Evolutionary conservation across 2,888 invertebrate species (phyloP), one percentile per base, ranked within the genome.

Genomic region (Scaptomyza parva): DNA sequence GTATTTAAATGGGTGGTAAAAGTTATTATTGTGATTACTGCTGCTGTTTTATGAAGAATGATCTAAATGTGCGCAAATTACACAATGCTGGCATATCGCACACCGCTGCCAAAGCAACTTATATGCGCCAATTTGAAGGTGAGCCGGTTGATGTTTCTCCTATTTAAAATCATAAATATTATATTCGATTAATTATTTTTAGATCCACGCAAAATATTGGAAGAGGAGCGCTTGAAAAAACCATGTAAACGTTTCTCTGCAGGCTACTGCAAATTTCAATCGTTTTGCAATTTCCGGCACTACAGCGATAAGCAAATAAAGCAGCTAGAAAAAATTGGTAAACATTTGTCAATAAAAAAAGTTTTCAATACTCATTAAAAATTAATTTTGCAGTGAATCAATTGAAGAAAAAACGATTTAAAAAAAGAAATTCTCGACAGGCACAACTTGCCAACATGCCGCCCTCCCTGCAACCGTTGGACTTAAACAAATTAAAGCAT

Each of bases 11-110:
- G 91, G 91, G 90, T 2, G 90, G 90, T 1, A 91, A 88, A 75
- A 92, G 89, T 69, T 92, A 91, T 79, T 91, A 82, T 54, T 92
- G 92, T 57, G 91, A 92, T 65, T 92, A 91, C 58, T 92, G 92
- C 48, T 73, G 83, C 30, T 91, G 91, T 60, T 90, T 76, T 63
- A 86, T 92, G 78, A 92, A 91, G 72, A 91, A 90, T 58, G 89
- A 91, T 66, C 35, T 89, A 14, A 90, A 90, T 74, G 88, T 91
- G 6, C 89, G 91, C 0, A 91, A 90, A 68, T 78, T 80, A 7
- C 92, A 92, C 59, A 88, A 89, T 30, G 71, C 78, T 0, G 92
- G 91, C 3, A 59, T 90, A 12, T 57, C 79, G 12, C 92, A 92
- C 61, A 89, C 88, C 18, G 87, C 89, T 7, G 89, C 89, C 2